Percentiles rank a stretch among this genome's conserved stretches.
Evolutionary conservation across 2,888 invertebrate species (phyloP).

Genomic region (Lithodes maja): DNA sequence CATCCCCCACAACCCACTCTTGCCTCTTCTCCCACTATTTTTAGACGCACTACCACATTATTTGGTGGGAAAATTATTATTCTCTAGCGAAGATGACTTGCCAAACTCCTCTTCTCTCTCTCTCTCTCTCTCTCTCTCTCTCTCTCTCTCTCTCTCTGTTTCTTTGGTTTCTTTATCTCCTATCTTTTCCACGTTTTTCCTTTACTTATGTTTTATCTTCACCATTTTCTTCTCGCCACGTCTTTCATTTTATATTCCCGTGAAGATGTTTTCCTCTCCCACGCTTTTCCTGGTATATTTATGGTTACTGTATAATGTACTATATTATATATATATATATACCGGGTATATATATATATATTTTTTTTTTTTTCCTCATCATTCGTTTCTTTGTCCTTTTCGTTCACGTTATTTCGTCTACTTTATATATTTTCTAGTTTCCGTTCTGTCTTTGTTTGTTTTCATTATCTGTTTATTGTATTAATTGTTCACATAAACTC

Average conservation of each 20-base stretch:
- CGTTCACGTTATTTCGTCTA: not conserved
- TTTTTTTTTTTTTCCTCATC: not conserved
- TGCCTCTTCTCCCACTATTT: not conserved
- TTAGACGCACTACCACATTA: conserved; percentile 1
- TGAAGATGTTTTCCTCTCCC: not conserved
- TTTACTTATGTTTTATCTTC: not conserved
- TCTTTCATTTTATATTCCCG: not conserved
- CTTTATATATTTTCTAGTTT: not conserved
- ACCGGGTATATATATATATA: not conserved
- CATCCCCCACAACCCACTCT: not conserved
- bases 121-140: not conserved
- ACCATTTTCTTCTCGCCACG: not conserved
- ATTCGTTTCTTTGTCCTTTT: not conserved
- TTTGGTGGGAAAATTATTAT: conserved; percentile 13
- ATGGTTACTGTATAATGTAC: not conserved
- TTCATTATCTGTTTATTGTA: no score
- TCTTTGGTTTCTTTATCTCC: not conserved
- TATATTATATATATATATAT: not conserved
- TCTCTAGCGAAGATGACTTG: conserved; percentile 13
- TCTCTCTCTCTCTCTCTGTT: not conserved
- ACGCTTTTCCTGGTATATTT: not conserved
- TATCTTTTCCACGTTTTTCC: not conserved
- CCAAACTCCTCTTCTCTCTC: not conserved
- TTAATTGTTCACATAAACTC: no score
- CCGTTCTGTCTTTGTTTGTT: no score